A percentile compares a stretch with the other conserved stretches of the same genome.
Conservation (phyloP, 1,140 invertebrate species). For the Drosophila busckii region DNA sequence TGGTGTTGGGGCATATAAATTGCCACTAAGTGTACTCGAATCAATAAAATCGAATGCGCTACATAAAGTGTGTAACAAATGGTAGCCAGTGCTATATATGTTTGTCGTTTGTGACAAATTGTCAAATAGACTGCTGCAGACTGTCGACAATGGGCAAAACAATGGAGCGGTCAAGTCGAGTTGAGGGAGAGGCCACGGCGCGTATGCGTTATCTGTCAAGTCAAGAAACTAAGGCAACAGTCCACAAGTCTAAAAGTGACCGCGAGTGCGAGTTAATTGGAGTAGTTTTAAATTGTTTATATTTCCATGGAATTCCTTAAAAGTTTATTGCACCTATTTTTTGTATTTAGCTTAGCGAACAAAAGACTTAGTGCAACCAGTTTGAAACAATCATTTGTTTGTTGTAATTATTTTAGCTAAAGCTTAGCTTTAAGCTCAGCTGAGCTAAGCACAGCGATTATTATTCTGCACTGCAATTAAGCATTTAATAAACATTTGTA, state of each 20-base stretch:
- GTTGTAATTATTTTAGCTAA: conserved; percentile 60
- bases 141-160: conserved; percentile 46
- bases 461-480: conserved; percentile 57
- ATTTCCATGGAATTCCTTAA: conserved; percentile 62
- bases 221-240: conserved; percentile 9
- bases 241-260: conserved; percentile 24
- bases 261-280: conserved; percentile 26
- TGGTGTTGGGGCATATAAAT: conserved; percentile 68
- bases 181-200: conserved; percentile 56
- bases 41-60: conserved; percentile 25
- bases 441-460: too few relatives aligned
- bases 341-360: too few relatives aligned
- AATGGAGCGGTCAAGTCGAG: conserved; percentile 49
- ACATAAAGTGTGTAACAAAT: conserved; percentile 69
- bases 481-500: conserved; percentile 63
- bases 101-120: conserved; percentile 62
- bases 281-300: conserved; percentile 48
- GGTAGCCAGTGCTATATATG: conserved; percentile 39
- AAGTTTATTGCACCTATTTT: conserved; percentile 63
- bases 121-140: conserved; percentile 65
- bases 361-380: conserved; percentile 64
- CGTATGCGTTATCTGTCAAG: conserved; percentile 45
- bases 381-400: conserved; percentile 34
- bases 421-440: conserved; percentile 36
- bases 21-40: conserved; percentile 52